phyloP scores from a whole-genome alignment of 2,113 vertebrate species.

The Ailurus styani region DNA sequence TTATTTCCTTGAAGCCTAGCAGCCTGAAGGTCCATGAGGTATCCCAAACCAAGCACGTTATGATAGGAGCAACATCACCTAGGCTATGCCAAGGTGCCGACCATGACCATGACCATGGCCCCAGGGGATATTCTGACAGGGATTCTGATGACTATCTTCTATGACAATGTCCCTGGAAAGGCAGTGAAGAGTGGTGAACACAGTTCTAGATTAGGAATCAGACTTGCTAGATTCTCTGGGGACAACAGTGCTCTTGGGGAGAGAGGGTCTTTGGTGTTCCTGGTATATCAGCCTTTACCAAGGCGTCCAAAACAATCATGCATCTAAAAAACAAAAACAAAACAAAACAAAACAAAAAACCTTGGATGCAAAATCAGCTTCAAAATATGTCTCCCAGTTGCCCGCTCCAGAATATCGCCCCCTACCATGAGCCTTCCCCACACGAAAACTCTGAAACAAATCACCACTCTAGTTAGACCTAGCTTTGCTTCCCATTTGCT shows the following conservation, averaged over 20 bases:
- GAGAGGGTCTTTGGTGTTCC: neutral
- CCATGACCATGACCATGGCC: accelerated
- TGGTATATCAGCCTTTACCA: neutral
- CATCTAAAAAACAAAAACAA: neutral
- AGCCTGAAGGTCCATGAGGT: neutral
- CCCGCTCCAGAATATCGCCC: too few relatives aligned
- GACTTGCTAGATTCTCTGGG: neutral
- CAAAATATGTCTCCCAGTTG: neutral
- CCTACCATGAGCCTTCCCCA: neutral
- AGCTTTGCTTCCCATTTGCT: neutral
- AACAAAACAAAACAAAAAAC: too few relatives aligned
- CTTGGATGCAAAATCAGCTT: neutral
- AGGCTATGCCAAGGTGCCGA: too few relatives aligned
- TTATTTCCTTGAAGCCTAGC: neutral
- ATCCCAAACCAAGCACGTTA: neutral
- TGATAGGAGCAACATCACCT: neutral
- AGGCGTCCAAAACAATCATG: neutral
- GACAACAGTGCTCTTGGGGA: neutral
- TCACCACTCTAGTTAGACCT: neutral
- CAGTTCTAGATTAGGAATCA: neutral
- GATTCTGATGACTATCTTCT: neutral
- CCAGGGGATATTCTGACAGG: neutral
- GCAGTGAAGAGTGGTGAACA: neutral
- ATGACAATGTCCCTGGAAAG: neutral
- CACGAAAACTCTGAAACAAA: neutral